Conservation (phyloP, 64 coral and sea anemone species). For the Stichodactyla helianthus region DNA sequence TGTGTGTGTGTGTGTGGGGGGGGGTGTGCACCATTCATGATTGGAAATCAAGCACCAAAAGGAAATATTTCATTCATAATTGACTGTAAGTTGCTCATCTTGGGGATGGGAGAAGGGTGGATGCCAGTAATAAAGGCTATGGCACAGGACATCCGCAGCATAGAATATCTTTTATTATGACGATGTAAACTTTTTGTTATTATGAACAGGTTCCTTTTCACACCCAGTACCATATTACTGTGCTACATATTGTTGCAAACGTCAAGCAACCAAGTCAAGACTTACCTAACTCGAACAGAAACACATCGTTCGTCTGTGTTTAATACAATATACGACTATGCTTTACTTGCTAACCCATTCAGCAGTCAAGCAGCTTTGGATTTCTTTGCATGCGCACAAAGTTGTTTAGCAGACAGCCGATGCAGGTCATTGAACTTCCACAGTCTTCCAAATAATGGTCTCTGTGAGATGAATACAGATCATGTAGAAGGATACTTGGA, state of each 20-base stretch:
- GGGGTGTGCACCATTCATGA: too few species aligned
- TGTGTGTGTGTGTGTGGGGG: too few species aligned
- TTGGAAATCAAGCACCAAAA: too few species aligned
- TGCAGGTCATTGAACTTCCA: slow-evolving; percentile 10
- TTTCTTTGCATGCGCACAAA: slow-evolving; percentile 3
- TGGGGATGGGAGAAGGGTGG: too few species aligned
- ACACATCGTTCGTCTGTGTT: neutral
- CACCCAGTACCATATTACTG: neutral
- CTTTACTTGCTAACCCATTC: neutral
- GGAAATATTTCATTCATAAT: too few species aligned
- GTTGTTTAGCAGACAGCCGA: neutral
- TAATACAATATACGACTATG: neutral
- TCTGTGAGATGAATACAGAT: slow-evolving; percentile 24
- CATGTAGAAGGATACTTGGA: neutral
- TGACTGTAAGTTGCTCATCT: too few species aligned
- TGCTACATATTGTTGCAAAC: neutral
- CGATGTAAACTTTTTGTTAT: neutral
- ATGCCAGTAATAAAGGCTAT: too few species aligned
- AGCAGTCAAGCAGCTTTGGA: neutral
- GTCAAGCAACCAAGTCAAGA: neutral
- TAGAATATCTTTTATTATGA: neutral
- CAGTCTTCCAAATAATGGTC: slow-evolving; percentile 20
- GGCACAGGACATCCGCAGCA: too few species aligned
- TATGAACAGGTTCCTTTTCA: neutral
- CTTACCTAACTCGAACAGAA: neutral